These are phyloP conservation scores for Conger conger DNA, from an alignment of 2,113 vertebrate genomes.

Conservation along the genomic window DNA sequence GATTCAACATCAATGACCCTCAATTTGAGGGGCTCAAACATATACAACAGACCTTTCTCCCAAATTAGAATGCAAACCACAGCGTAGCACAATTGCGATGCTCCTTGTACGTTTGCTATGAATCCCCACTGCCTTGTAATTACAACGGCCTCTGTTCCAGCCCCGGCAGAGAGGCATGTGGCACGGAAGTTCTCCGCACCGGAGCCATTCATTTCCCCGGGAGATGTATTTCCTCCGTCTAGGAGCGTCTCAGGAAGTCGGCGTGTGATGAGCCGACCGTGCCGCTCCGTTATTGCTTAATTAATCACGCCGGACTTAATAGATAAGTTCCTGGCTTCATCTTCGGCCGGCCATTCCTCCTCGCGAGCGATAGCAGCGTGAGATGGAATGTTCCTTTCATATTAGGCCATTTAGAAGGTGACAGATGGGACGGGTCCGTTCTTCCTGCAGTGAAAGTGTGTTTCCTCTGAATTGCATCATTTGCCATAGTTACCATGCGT, in stretches of 20 bases:
- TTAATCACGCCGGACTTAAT: conserved; percentile 67
- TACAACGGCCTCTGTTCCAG: neutral
- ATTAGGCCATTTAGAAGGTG: conserved; percentile 23
- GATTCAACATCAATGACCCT: neutral
- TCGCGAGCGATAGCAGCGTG: conserved; percentile 21
- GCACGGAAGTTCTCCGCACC: neutral
- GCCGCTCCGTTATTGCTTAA: conserved; percentile 65
- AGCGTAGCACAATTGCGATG: neutral
- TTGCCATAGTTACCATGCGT: conserved; percentile 29
- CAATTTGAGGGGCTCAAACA: too few species aligned
- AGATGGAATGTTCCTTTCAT: conserved; percentile 13
- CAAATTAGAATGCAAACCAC: neutral
- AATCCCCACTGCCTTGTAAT: neutral
- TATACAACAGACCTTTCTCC: neutral
- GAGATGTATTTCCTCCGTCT: conserved; percentile 45
- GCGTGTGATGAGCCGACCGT: conserved; percentile 53
- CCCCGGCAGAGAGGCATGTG: neutral
- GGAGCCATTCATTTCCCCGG: neutral
- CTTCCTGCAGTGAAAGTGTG: conserved; percentile 20
- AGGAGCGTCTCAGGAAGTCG: conserved; percentile 44
- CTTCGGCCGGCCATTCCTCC: conserved; percentile 8
- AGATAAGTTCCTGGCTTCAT: conserved; percentile 57
- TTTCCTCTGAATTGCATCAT: conserved; percentile 32
- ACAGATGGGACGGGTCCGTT: conserved; percentile 8
- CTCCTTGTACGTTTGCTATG: neutral